Evolutionary conservation across 2,797 vertebrate genomes (phyloP).

Genomic region (Forpus xanthops): DNA sequence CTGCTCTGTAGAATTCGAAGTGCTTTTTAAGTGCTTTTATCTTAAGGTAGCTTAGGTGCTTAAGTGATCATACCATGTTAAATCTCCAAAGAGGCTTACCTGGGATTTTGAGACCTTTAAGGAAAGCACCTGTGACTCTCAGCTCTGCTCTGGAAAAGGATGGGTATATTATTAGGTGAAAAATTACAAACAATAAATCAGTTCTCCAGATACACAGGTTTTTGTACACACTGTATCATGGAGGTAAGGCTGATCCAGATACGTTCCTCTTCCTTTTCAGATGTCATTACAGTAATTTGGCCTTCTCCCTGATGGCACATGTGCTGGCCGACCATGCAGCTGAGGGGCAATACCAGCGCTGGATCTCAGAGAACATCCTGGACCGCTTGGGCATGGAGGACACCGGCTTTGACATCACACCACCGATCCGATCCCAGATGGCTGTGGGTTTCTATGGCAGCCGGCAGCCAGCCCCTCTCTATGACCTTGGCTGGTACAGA

Average conservation of each 20-base stretch:
- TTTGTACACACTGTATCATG: not conserved
- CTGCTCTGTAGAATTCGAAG: not conserved
- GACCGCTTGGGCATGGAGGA: conserved; percentile 92
- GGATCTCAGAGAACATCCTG: conserved; percentile 89
- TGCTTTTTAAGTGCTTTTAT: conserved; percentile 33
- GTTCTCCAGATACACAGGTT: not conserved
- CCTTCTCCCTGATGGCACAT: conserved; percentile 91
- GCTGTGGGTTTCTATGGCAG: conserved; percentile 90
- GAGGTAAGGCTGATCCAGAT: not conserved
- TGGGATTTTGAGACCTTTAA: conserved; percentile 11
- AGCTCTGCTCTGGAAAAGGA: not conserved
- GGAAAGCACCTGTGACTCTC: not conserved
- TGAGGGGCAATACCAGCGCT: conserved; percentile 86
- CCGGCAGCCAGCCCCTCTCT: conserved; percentile 85
- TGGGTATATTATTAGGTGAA: not conserved
- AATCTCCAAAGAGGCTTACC: conserved; percentile 9
- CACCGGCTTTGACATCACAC: conserved; percentile 88
- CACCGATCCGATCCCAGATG: conserved; percentile 81
- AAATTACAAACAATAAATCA: not conserved
- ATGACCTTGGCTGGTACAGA: conserved; percentile 94
- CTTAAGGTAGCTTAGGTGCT: conserved; percentile 10
- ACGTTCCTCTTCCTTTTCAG: conserved; percentile 63
- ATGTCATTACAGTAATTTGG: conserved; percentile 95
- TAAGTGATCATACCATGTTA: not conserved
- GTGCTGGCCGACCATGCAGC: conserved; percentile 84